Evolutionary conservation across 2,797 vertebrate species (phyloP).

Genomic region (Chelmon rostratus): DNA sequence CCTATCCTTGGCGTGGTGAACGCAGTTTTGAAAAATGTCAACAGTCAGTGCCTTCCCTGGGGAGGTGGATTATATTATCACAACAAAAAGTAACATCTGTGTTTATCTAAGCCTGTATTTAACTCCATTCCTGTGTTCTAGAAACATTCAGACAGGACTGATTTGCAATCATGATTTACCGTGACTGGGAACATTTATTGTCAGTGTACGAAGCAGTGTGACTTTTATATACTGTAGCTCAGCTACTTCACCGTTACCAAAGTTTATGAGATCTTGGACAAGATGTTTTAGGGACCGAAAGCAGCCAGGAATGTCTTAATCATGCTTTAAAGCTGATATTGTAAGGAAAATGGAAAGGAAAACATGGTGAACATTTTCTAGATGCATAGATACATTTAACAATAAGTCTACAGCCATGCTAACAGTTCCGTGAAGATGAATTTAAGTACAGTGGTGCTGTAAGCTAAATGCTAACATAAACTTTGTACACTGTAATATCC

Average conservation of each 20-base stretch:
- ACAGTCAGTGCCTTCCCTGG: slow-evolving; percentile 24
- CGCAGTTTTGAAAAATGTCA: slow-evolving; percentile 46
- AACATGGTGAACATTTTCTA: background rate
- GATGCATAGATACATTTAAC: too few relatives aligned
- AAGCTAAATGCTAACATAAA: background rate
- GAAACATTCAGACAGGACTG: background rate
- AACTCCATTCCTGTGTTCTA: background rate
- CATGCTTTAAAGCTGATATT: background rate
- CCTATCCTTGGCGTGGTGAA: slow-evolving; percentile 13
- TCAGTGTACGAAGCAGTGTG: slow-evolving; percentile 5
- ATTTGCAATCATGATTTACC: slow-evolving; percentile 6
- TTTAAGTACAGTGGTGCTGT: background rate
- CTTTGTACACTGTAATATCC: background rate
- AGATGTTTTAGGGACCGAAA: background rate
- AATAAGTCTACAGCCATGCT: background rate
- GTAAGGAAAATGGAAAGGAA: background rate
- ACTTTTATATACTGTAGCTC: background rate
- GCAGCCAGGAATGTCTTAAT: background rate
- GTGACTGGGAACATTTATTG: slow-evolving; percentile 21
- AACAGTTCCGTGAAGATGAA: too few relatives aligned
- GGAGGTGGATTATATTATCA: slow-evolving; percentile 44
- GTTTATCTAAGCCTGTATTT: slow-evolving; percentile 30
- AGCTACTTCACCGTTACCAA: background rate
- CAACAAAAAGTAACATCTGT: slow-evolving; percentile 43
- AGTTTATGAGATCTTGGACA: background rate